Evolutionary conservation across 2,888 invertebrate genomes (phyloP).

Genomic region (Rotaria magnacalcarata): DNA sequence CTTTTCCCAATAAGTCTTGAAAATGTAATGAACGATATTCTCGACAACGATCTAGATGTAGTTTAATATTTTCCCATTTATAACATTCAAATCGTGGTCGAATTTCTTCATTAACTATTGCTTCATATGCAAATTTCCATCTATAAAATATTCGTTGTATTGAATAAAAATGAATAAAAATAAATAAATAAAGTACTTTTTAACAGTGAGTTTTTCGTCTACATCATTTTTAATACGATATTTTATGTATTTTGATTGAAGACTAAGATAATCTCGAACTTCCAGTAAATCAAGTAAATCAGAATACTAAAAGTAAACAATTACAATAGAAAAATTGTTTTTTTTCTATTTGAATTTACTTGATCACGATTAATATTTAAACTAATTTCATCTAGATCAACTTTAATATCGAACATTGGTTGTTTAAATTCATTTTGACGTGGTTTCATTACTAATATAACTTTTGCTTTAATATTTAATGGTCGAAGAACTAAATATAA

Average conservation of each 20-base stretch:
- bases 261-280: conserved; percentile 78
- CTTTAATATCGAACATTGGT: conserved; percentile 47
- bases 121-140: conserved; percentile 87
- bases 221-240: conserved; percentile 68
- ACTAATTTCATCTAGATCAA: conserved; percentile 45
- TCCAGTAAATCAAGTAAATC: conserved; percentile 82
- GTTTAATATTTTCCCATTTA: conserved; percentile 81
- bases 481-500: conserved; percentile 38
- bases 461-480: conserved; percentile 32
- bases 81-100: conserved; percentile 73
- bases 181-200: background rate
- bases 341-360: conserved; percentile 1
- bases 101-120: conserved; percentile 77
- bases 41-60: conserved; percentile 8
- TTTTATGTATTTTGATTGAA: conserved; percentile 75
- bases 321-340: background rate
- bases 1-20: background rate
- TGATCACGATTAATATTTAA: conserved; percentile 41
- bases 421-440: conserved; percentile 3
- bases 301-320: conserved; percentile 69
- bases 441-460: conserved; percentile 44
- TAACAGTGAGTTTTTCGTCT: background rate
- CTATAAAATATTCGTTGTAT: conserved; percentile 59
- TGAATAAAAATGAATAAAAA: background rate
- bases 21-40: background rate